Percentiles rank a stretch among this genome's conserved stretches.
phyloP scores from a whole-genome alignment of 2,113 vertebrate genomes.

The Phasianus colchicus region DNA sequence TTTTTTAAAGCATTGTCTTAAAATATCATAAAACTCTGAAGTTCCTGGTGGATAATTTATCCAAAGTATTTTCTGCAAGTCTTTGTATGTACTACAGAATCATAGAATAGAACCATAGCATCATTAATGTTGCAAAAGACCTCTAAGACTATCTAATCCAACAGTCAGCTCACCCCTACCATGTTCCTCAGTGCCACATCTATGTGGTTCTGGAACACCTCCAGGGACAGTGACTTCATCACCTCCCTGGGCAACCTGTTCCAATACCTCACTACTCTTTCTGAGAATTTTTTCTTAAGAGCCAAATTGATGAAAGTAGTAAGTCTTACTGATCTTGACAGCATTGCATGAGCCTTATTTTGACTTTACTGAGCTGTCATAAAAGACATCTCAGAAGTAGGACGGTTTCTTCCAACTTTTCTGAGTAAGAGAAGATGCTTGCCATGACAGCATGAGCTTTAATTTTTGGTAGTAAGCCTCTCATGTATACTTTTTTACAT shows the following conservation, averaged over 20 bases:
- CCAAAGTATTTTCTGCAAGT: constrained; percentile 19
- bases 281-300: no score
- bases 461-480: background rate
- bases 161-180: no score
- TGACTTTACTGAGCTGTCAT: background rate
- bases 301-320: background rate
- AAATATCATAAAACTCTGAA: background rate
- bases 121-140: no score
- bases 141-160: no score
- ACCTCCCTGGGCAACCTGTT: no score
- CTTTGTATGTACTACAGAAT: background rate
- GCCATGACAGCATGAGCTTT: background rate
- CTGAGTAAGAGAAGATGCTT: background rate
- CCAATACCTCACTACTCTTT: no score
- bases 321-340: background rate
- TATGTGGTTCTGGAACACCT: no score
- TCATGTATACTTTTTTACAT: background rate
- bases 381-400: background rate
- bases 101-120: no score
- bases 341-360: background rate
- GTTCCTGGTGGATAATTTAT: constrained; percentile 22
- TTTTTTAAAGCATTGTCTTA: constrained; percentile 9
- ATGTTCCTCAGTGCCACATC: no score
- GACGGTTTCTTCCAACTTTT: background rate
- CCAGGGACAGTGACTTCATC: no score